Base-by-base conservation (phyloP, 2,797 vertebrate genomes). In the Notolabrus celidotus region DNA sequence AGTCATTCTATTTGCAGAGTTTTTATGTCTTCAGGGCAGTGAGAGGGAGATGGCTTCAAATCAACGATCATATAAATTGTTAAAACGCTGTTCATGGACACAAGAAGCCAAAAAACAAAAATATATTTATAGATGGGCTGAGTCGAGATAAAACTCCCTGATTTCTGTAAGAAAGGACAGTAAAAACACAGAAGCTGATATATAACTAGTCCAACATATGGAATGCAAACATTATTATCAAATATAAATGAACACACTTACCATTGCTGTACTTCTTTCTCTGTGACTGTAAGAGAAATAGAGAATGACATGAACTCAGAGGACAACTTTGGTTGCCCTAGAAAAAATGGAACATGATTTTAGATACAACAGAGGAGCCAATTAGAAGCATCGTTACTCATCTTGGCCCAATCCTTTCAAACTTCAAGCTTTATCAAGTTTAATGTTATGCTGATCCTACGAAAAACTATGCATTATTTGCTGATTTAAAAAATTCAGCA, bases 241-340 rank as follows among this genome's bases (percentile, higher is more conserved):
- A 79, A 71, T 77, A 80, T 67, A 14, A 51, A 82, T 66, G 53
- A n/a, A 54, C 17, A 82, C 47, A 92, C 92, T 93, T 87, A 93
- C 92, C 92, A 93, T 65, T 93, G 92, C 72, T 93, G 92, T 56
- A 93, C 92, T 69, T 93, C 92, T 74, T 93, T 93, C 77, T 93
- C 92, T 27, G 92, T 93, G 77, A 93, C 92, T 93, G 90, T n/a
- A 87, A 90, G 56, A 87, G 57, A 92, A 86, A 87, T 4, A 85
- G 72, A 85, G 15, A 88, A 57, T 51, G 59, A 64, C 27, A 49
- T 88, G 79, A 91, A 74, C 42, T 59, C 11, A 29, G 38, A 75
- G 22, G 33, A 71, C 82, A 77, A 61, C 45, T 71, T 79, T 50
- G 51, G 33, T 17, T 79, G 72, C 67, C 75, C 80, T 77, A 86